phyloP scores from a whole-genome alignment of 2,113 vertebrate species.

The Phoxinus phoxinus region DNA sequence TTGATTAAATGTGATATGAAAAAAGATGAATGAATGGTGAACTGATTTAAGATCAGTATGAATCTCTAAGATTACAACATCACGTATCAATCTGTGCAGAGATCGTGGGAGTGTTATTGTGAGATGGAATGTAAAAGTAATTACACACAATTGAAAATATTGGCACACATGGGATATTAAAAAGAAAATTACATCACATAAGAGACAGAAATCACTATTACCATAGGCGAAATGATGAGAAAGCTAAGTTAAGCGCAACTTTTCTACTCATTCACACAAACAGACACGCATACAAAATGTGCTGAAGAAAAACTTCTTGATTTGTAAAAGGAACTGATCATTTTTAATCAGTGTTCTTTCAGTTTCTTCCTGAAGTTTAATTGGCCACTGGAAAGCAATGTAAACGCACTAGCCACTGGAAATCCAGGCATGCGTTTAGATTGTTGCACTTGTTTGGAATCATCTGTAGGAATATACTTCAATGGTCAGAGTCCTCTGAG shows the following conservation, averaged over 20 bases:
- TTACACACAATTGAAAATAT: constrained; percentile 33
- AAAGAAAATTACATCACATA: background rate
- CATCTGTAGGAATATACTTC: background rate
- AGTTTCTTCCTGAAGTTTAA: background rate
- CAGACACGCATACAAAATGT: constrained; percentile 35
- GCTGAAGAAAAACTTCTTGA: constrained; percentile 22
- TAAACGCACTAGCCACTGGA: background rate
- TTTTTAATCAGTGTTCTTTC: constrained; percentile 29
- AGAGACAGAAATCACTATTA: constrained; percentile 18
- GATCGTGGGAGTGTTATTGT: background rate
- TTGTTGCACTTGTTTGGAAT: constrained; percentile 22
- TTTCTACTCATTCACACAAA: background rate
- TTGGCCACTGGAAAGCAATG: constrained; percentile 23
- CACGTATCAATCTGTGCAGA: background rate
- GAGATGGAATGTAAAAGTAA: background rate
- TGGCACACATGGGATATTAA: constrained; percentile 43
- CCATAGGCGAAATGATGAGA: constrained; percentile 2
- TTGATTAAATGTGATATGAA: constrained; percentile 61
- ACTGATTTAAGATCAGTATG: constrained; percentile 16
- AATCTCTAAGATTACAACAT: constrained; percentile 1
- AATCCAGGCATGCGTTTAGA: constrained; percentile 8
- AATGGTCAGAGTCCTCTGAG: constrained; percentile 16
- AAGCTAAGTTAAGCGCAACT: background rate
- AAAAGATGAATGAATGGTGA: constrained; percentile 52
- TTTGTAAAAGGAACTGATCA: constrained; percentile 33